These are phyloP conservation scores for Pseudorhombus dupliciocellatus DNA, from an alignment of 2,113 vertebrate genomes.

Conservation along the genomic window DNA sequence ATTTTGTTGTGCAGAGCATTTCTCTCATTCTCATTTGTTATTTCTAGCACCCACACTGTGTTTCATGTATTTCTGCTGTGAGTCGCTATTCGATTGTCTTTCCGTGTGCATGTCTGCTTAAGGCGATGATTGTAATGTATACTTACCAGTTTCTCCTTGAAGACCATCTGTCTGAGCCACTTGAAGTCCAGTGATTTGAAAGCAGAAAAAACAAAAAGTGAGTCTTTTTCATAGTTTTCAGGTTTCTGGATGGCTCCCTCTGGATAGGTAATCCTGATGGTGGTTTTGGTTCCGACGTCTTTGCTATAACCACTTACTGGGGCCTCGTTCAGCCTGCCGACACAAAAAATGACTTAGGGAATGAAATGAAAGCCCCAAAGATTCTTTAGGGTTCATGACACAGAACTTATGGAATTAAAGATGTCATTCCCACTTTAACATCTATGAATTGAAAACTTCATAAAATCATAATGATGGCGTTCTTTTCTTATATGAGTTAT, in stretches of 20 bases:
- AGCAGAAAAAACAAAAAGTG: constrained; percentile 94
- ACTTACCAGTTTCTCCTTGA: constrained; percentile 95
- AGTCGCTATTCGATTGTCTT: neutral
- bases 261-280: constrained; percentile 96
- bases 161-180: constrained; percentile 97
- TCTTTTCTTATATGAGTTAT: neutral
- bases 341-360: neutral
- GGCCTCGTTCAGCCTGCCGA: constrained; percentile 91
- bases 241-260: constrained; percentile 96
- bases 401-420: too few species aligned
- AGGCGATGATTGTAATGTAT: neutral
- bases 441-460: neutral
- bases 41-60: neutral
- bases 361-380: neutral
- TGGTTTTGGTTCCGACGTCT: constrained; percentile 96
- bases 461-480: neutral
- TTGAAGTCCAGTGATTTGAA: constrained; percentile 98
- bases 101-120: neutral
- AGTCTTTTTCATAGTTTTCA: constrained; percentile 91
- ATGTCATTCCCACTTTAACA: neutral
- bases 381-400: too few species aligned
- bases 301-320: constrained; percentile 90
- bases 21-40: neutral
- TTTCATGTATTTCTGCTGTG: neutral
- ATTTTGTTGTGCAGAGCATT: neutral